Evolutionary conservation across 2,797 vertebrate species (phyloP).

Genomic region (Lutjanus argentimaculatus): DNA sequence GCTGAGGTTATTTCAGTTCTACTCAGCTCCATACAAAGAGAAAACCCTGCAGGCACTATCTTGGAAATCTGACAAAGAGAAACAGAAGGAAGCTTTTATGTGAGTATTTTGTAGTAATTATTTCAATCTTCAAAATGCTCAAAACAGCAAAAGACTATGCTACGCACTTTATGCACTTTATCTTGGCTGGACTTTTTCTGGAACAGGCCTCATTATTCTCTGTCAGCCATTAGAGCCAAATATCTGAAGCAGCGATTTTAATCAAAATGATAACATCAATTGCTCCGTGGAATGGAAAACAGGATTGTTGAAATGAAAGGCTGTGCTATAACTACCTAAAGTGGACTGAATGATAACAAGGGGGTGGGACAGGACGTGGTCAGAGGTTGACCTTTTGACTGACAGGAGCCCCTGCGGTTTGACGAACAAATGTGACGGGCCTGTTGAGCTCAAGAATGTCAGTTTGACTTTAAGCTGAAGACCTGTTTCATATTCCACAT

Average conservation of each 20-base stretch:
- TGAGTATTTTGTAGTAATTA: conserved; percentile 80
- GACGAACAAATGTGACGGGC: conserved; percentile 63
- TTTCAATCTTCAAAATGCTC: conserved; percentile 80
- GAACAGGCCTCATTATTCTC: conserved; percentile 75
- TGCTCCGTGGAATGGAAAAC: conserved; percentile 78
- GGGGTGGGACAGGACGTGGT: conserved; percentile 58
- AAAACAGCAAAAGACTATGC: conserved; percentile 70
- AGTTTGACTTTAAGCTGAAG: conserved; percentile 46
- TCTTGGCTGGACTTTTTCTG: conserved; percentile 76
- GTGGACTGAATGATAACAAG: conserved; percentile 65
- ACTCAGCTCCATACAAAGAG: conserved; percentile 43
- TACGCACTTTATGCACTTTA: conserved; percentile 73
- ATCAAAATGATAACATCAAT: conserved; percentile 81
- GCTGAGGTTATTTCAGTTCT: conserved; percentile 54
- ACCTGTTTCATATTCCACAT: conserved; percentile 63
- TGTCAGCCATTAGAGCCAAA: conserved; percentile 77
- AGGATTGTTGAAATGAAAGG: conserved; percentile 72
- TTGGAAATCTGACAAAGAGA: conserved; percentile 69
- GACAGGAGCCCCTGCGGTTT: conserved; percentile 65
- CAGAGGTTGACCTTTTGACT: conserved; percentile 73
- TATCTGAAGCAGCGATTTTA: conserved; percentile 77
- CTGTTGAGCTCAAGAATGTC: conserved; percentile 50
- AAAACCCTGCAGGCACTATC: conserved; percentile 74
- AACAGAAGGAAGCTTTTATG: conserved; percentile 83
- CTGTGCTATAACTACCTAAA: conserved; percentile 62